A percentile compares a stretch with the other conserved stretches of the same genome.
Evolutionary conservation across 2,888 invertebrate genomes (phyloP).

Genomic region (Apocheima hispidaria): DNA sequence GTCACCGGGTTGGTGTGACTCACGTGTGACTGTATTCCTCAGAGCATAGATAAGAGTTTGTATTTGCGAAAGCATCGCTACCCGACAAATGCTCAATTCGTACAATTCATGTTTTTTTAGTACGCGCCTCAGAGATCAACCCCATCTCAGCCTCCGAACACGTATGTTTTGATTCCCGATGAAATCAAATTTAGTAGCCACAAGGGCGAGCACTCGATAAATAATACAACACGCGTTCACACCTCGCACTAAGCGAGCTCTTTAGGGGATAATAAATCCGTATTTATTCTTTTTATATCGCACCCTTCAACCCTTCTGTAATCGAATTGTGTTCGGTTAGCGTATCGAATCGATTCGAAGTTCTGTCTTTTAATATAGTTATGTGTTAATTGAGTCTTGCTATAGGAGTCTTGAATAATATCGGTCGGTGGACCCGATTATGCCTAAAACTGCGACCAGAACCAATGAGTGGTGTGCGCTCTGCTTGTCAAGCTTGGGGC

Average conservation of each 20-base stretch:
- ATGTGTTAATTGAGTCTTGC: conserved; percentile 34
- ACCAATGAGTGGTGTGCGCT: not conserved
- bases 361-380: conserved; percentile 40
- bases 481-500: too few relatives aligned
- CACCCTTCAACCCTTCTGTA: conserved; percentile 70
- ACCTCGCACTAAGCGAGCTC: conserved; percentile 79
- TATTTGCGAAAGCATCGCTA: too few relatives aligned
- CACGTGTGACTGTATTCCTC: too few relatives aligned
- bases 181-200: conserved; percentile 79
- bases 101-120: not conserved
- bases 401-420: too few relatives aligned
- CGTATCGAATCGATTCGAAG: conserved; percentile 78
- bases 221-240: conserved; percentile 82
- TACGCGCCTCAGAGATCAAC: conserved; percentile 23
- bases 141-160: conserved; percentile 38
- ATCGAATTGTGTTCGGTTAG: conserved; percentile 77
- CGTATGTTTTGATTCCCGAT: conserved; percentile 75
- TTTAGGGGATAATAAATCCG: conserved; percentile 85
- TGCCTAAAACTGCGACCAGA: too few relatives aligned
- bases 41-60: too few relatives aligned
- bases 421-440: too few relatives aligned
- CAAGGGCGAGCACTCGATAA: conserved; percentile 72
- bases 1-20: too few relatives aligned
- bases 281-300: conserved; percentile 84
- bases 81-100: too few relatives aligned